phyloP scores from a whole-genome alignment of 2,113 vertebrate species.

The Thryonomys swinderianus region DNA sequence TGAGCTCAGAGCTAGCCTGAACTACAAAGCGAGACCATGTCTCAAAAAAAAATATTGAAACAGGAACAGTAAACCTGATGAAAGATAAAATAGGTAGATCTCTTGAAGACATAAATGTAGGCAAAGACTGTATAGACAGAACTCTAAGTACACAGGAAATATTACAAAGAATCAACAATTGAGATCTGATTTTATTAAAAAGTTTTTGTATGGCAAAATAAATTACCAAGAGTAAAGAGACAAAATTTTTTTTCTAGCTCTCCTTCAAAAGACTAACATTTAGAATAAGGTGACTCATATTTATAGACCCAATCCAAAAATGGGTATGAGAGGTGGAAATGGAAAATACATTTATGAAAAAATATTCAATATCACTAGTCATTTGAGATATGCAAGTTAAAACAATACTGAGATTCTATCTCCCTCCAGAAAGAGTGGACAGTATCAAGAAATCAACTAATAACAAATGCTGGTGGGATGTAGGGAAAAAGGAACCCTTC shows the following conservation, averaged over 20 bases:
- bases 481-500: neutral
- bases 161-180: neutral
- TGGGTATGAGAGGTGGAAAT: neutral
- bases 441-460: neutral
- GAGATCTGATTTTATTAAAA: neutral
- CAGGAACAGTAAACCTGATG: neutral
- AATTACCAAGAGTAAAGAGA: neutral
- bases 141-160: neutral
- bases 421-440: neutral
- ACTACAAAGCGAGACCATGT: too few species aligned
- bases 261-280: neutral
- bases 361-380: neutral
- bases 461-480: neutral
- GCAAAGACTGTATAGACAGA: neutral
- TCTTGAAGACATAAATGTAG: neutral
- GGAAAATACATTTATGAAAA: neutral
- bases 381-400: neutral
- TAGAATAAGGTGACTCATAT: neutral
- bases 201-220: neutral
- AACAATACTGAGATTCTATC: neutral
- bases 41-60: neutral
- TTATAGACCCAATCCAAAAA: neutral
- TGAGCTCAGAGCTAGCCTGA: too few species aligned
- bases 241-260: neutral
- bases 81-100: neutral